Percentiles rank a stretch among this genome's conserved stretches.
These are phyloP conservation scores for Onychomys leucogaster DNA, from an alignment of 2,797 vertebrate genomes.

Conservation along the genomic window DNA sequence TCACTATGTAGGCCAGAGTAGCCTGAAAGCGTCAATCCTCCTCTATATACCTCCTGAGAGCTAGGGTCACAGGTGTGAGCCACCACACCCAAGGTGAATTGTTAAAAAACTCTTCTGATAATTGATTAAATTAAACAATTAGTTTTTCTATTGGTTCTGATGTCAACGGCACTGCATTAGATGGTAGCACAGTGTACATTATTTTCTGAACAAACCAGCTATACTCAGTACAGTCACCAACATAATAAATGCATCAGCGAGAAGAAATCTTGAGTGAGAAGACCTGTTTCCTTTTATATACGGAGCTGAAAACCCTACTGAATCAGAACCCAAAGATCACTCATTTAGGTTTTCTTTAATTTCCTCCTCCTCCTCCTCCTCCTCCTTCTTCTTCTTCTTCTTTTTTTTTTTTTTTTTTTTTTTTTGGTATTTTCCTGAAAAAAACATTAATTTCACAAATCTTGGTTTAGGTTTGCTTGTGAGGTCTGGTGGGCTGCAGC, in stretches of 20 bases:
- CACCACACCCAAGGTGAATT: not conserved
- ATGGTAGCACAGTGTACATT: not conserved
- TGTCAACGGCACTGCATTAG: not conserved
- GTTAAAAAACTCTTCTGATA: not conserved
- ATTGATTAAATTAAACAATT: not conserved
- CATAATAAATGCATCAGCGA: not conserved
- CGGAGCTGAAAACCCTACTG: not conserved
- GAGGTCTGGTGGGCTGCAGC: not conserved
- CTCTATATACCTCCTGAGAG: not conserved
- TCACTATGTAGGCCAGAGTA: not conserved
- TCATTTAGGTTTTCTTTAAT: not conserved
- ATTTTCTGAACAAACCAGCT: slow-evolving; percentile 2
- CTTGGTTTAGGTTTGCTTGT: not conserved
- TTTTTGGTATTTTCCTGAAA: slow-evolving; percentile 11
- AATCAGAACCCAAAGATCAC: not conserved
- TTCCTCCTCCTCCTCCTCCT: not conserved
- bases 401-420: fast-evolving
- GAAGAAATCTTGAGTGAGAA: slow-evolving; percentile 4
- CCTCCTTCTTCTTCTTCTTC: not conserved
- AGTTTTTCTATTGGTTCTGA: not conserved
- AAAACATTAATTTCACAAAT: not conserved
- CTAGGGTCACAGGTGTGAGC: not conserved
- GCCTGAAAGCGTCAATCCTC: not conserved
- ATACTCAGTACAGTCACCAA: not conserved
- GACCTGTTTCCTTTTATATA: not conserved